Conservation (phyloP, 2,888 invertebrate genomes). For the Pyrrhia umbra region DNA sequence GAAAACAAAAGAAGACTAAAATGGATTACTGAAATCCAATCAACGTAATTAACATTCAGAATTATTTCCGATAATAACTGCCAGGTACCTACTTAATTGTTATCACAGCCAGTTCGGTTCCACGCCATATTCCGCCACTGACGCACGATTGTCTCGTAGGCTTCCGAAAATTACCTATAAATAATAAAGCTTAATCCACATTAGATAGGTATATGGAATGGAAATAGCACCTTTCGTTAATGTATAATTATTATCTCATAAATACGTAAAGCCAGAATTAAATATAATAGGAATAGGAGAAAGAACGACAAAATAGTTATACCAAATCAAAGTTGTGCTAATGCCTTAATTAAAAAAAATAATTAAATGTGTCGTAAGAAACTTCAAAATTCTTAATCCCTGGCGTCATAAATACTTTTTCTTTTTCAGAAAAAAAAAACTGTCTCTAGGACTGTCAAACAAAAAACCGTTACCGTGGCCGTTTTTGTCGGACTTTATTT, state of each 20-base stretch:
- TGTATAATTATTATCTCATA: constrained; percentile 13
- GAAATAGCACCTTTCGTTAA: constrained; percentile 10
- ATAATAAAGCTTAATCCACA: constrained; percentile 36
- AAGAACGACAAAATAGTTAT: too few relatives aligned
- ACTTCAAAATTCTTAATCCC: too few relatives aligned
- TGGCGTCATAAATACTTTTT: too few relatives aligned
- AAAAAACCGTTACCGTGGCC: constrained; percentile 4
- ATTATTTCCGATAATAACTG: constrained; percentile 30
- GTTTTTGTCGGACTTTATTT: constrained; percentile 36
- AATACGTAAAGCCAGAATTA: background rate
- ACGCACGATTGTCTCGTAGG: constrained; percentile 25
- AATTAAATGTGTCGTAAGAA: too few relatives aligned
- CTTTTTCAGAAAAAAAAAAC: constrained; percentile 17
- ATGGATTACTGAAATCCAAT: constrained; percentile 23
- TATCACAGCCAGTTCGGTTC: constrained; percentile 12
- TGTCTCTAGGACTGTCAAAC: constrained; percentile 7
- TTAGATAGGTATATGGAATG: constrained; percentile 4
- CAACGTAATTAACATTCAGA: constrained; percentile 39
- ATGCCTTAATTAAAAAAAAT: too few relatives aligned
- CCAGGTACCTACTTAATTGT: constrained; percentile 44
- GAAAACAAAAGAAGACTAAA: constrained; percentile 14
- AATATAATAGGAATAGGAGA: too few relatives aligned
- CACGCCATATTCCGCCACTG: constrained; percentile 33
- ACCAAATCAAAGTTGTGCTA: too few relatives aligned
- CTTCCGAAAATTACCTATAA: constrained; percentile 38